A percentile compares a stretch with the other conserved stretches of the same genome.
These are phyloP conservation scores for Thymelicus sylvestris DNA, from an alignment of 2,888 invertebrate genomes.

Conservation along the genomic window DNA sequence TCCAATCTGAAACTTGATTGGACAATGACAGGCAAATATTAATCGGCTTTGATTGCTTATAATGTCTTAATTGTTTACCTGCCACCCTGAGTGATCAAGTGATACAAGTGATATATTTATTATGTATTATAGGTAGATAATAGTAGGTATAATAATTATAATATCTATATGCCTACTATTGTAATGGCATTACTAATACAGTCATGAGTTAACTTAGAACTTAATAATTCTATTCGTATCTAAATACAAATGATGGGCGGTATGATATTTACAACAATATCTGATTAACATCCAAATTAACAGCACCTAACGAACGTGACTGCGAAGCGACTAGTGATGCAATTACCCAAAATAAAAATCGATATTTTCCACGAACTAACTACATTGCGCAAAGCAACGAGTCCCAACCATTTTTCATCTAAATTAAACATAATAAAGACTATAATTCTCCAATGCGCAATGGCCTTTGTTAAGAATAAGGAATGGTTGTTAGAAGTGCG, in stretches of 20 bases:
- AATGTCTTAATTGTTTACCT: no score
- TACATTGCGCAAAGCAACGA: neutral
- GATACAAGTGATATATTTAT: no score
- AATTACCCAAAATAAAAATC: constrained; percentile 48
- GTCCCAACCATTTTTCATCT: constrained; percentile 29
- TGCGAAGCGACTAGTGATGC: constrained; percentile 43
- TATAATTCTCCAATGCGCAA: constrained; percentile 35
- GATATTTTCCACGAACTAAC: constrained; percentile 39
- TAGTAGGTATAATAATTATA: no score
- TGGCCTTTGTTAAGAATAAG: constrained; percentile 44
- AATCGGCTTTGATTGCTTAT: no score
- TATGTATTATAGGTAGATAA: no score
- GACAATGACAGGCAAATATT: no score
- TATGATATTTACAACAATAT: constrained; percentile 24
- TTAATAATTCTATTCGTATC: constrained; percentile 4
- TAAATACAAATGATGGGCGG: constrained; percentile 10
- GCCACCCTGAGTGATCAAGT: no score
- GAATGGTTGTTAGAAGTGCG: constrained; percentile 57
- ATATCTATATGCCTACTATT: no score
- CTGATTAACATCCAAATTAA: constrained; percentile 27
- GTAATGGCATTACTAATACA: no score
- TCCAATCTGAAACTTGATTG: no score
- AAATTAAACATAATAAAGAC: constrained; percentile 38
- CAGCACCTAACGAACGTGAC: constrained; percentile 30
- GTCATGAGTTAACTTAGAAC: neutral